Conservation (phyloP, 2,113 vertebrate genomes). For the Corapipo altera region DNA sequence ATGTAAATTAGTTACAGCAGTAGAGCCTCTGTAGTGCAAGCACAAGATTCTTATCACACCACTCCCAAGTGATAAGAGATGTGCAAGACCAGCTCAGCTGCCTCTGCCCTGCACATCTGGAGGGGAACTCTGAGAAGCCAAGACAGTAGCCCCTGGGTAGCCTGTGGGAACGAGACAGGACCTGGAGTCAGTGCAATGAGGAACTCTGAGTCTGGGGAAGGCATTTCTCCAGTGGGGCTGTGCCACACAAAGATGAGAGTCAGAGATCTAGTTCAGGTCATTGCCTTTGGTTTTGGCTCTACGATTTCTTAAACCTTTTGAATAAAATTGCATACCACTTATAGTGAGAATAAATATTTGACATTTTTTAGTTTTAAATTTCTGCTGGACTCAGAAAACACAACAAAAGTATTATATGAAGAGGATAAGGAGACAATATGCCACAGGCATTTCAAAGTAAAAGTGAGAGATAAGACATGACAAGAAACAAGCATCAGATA, state of each 20-base stretch:
- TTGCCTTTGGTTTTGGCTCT: background rate
- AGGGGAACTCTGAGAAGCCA: background rate
- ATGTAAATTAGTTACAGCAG: background rate
- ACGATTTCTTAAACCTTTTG: background rate
- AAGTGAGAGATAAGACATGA: background rate
- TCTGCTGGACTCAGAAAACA: background rate
- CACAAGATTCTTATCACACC: background rate
- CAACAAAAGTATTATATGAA: background rate
- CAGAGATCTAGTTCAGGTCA: background rate
- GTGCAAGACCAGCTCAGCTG: background rate
- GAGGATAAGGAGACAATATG: background rate
- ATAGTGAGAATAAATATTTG: background rate
- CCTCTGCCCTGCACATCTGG: background rate
- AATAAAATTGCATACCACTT: background rate
- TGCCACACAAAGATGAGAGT: background rate
- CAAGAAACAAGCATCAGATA: background rate
- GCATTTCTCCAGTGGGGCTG: background rate
- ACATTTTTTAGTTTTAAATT: background rate
- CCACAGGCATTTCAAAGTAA: background rate
- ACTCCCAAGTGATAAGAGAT: background rate
- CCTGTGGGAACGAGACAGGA: background rate
- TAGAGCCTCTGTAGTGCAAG: background rate
- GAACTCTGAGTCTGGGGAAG: background rate
- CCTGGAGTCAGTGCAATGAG: fast-evolving
- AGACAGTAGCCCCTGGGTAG: background rate